phyloP scores from a whole-genome alignment of 2,113 vertebrate genomes.

The Antechinus flavipes region DNA sequence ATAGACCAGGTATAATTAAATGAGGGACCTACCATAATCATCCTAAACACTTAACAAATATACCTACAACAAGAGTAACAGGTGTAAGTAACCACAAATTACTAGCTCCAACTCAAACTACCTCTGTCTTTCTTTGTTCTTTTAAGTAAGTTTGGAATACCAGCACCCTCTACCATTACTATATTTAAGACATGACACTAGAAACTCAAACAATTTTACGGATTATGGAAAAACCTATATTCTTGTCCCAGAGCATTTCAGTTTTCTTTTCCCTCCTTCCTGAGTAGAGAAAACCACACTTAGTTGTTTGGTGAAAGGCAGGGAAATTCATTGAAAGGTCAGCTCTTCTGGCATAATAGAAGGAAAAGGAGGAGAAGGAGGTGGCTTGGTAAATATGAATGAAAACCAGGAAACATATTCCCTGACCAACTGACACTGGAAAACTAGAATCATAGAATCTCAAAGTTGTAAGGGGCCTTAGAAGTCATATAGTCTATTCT shows the following conservation, averaged over 20 bases:
- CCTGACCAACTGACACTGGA: background rate
- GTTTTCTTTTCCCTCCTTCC: background rate
- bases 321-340: background rate
- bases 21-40: background rate
- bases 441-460: background rate
- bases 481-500: background rate
- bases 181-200: background rate
- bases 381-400: background rate
- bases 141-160: background rate
- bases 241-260: background rate
- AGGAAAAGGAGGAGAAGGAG: background rate
- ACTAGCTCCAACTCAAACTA: background rate
- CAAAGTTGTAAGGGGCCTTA: background rate
- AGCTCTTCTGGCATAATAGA: background rate
- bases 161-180: background rate
- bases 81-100: background rate
- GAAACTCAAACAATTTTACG: background rate
- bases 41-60: background rate
- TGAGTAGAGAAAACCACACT: background rate
- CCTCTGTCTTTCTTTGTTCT: background rate
- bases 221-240: background rate
- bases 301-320: background rate
- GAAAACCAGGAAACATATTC: too few species aligned
- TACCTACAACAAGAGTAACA: background rate
- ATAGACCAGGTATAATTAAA: background rate